Evolutionary conservation across 2,797 vertebrate genomes (phyloP).

Genomic region (Psittacula echo): DNA sequence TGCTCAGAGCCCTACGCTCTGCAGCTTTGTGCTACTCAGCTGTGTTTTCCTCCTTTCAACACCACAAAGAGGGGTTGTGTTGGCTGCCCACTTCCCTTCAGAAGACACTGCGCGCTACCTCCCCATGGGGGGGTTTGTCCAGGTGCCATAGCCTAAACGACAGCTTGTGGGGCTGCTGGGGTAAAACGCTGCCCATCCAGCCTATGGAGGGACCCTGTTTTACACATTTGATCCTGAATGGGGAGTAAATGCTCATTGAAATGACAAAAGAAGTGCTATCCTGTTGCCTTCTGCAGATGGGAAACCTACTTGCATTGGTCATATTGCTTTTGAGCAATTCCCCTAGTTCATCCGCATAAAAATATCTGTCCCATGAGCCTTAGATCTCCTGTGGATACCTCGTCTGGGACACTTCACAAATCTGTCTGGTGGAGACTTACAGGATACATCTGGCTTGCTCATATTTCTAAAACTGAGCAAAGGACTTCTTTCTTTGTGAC

Average conservation of each 20-base stretch:
- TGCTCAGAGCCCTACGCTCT: neutral
- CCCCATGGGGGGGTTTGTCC: neutral
- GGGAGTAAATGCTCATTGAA: neutral
- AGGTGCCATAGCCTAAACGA: neutral
- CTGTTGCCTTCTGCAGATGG: neutral
- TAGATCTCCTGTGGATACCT: neutral
- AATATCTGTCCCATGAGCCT: neutral
- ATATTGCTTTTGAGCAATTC: neutral
- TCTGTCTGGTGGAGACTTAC: neutral
- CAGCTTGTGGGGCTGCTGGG: neutral
- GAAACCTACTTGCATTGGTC: neutral
- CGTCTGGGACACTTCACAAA: neutral
- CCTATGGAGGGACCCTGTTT: neutral
- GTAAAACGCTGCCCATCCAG: neutral
- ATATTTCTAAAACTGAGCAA: neutral
- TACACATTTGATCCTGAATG: neutral
- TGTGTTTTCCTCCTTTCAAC: neutral
- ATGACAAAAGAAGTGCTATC: neutral
- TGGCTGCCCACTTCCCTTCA: neutral
- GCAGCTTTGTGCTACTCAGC: neutral
- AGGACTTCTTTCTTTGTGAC: constrained; percentile 10
- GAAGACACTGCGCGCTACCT: neutral
- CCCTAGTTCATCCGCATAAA: neutral
- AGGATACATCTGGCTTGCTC: neutral
- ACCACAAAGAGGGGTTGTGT: rapidly evolving